Evolutionary conservation across 2,797 vertebrate species (phyloP), one percentile per base, ranked within the genome.

Genomic region (Pseudomugil gertrudae): DNA sequence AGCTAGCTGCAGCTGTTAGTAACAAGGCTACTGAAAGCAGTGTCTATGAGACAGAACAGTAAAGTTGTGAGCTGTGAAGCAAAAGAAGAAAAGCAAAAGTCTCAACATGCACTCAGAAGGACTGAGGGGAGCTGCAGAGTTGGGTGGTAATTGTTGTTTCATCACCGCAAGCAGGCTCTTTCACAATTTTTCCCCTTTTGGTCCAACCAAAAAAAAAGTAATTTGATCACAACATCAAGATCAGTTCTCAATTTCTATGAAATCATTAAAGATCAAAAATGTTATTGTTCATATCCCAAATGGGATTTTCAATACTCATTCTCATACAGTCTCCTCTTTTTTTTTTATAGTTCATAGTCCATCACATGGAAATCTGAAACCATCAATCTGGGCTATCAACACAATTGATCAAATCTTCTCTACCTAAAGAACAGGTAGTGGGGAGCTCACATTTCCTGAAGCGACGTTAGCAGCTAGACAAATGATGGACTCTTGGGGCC

Each of bases 1-100:
- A 68, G 35, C 56, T 65, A 36, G 53, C 56, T 53, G 50, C 26
- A 64, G 51, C 40, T 67, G 52, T 32, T 70, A 24, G 38, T 27
- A 55, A 62, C 35, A 54, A 10, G 26, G 43, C 10, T 70, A 60
- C 72, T 47, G 58, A 68, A 43, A 54, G 24, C 8, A 13, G n/a
- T 29, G 43, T 13, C 4, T 32, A 51, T 32, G 33, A 74, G 53
- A 32, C 26, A 4, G 36, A 67, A 56, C 51, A 55, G 27, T 55
- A 14, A 52, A 38, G 23, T 24, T 48, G 40, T 27, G 5, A 23
- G 26, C 6, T 21, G 15, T 47, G 4, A 57, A 67, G 55, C 24
- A 21, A 51, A 77, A 58, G 54, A 21, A 38, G 64, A 56, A 8
- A 68, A 30, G 5, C 0, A 7, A 43, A 43, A 45, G n/a, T 17